phyloP scores from a whole-genome alignment of 2,888 invertebrate species.

The Drosophila formosana region DNA sequence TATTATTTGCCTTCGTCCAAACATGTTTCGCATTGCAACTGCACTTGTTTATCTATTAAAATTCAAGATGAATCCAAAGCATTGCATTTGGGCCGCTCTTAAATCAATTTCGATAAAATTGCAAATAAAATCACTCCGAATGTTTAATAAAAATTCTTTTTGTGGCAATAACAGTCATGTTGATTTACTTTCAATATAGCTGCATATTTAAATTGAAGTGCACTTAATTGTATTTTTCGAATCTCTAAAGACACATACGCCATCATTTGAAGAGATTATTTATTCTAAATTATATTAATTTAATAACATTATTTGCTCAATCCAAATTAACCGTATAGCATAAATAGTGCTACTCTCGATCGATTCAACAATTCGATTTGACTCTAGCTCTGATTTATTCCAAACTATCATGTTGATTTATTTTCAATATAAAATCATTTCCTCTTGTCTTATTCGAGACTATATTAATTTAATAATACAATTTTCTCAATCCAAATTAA shows the following conservation, averaged over 20 bases:
- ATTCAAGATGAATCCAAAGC: slow-evolving; percentile 16
- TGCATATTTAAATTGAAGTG: not conserved
- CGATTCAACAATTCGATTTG: not conserved
- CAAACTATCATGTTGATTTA: no score
- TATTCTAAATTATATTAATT: no score
- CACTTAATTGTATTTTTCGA: not conserved
- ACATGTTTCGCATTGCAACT: slow-evolving; percentile 18
- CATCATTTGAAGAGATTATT: no score
- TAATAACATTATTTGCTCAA: no score
- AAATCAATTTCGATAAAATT: slow-evolving; percentile 10
- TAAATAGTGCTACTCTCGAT: not conserved
- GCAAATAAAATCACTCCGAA: not conserved
- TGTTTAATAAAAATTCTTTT: not conserved
- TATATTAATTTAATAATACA: no score
- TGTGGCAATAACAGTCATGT: not conserved
- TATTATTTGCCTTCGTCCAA: slow-evolving; percentile 44
- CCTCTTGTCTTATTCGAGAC: no score
- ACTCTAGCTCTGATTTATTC: not conserved
- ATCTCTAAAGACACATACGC: not conserved
- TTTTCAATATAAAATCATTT: no score
- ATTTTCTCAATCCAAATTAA: not conserved
- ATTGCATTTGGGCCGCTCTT: slow-evolving; percentile 11
- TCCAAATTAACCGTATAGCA: not conserved
- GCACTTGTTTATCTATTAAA: slow-evolving; percentile 30
- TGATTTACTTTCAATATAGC: not conserved